Percentiles rank a stretch among this genome's conserved stretches.
These are phyloP conservation scores for Melopsittacus undulatus DNA, from an alignment of 2,797 vertebrate species.

Conservation along the genomic window DNA sequence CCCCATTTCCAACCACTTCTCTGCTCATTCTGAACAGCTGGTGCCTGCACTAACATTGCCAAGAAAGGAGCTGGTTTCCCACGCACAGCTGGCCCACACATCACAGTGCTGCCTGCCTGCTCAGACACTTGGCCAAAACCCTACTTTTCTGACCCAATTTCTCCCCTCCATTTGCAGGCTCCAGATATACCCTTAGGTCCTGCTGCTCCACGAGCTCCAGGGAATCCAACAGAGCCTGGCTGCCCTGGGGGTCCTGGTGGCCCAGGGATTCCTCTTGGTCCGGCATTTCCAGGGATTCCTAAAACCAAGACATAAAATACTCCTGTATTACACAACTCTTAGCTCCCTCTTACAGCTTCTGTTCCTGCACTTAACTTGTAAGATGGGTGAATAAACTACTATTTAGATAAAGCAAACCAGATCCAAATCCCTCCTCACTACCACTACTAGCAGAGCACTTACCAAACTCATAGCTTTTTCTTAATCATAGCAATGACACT, in stretches of 20 bases:
- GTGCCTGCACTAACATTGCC: not conserved
- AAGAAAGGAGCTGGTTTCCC: conserved; percentile 13
- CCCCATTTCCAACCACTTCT: not conserved
- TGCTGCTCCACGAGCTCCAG: conserved; percentile 74
- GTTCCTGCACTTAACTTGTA: not conserved
- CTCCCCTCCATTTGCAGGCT: not conserved
- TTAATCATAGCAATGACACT: not conserved
- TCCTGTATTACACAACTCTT: not conserved
- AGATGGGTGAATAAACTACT: not conserved
- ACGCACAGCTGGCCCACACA: not conserved
- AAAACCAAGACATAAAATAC: not conserved
- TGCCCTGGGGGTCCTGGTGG: conserved; percentile 81
- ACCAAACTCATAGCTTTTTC: not conserved
- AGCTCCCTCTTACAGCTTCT: not conserved
- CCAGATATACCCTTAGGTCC: conserved; percentile 85
- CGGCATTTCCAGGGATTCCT: conserved; percentile 85
- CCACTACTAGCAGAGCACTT: not conserved
- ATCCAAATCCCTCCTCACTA: not conserved
- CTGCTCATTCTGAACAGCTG: conserved; percentile 15
- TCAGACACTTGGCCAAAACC: not conserved
- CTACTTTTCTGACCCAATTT: not conserved
- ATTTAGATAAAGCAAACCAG: not conserved
- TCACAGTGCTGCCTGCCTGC: not conserved
- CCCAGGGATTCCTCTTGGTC: conserved; percentile 80
- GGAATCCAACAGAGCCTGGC: conserved; percentile 79